phyloP scores from a whole-genome alignment of 2,797 vertebrate species.

The Choloepus didactylus region DNA sequence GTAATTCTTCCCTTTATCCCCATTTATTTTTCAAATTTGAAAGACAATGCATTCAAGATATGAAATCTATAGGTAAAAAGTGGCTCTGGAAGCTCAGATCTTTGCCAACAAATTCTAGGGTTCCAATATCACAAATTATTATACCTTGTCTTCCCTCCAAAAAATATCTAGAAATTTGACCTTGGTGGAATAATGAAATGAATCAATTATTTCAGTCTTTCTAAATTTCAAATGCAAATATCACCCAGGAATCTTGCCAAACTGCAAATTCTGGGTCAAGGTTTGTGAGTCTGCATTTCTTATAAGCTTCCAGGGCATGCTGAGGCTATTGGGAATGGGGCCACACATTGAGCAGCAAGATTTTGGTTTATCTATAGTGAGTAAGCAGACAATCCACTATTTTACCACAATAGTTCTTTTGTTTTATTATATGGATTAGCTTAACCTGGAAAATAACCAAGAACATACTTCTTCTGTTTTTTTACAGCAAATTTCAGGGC shows the following conservation, averaged over 20 bases:
- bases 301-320: not conserved
- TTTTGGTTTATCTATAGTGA: not conserved
- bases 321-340: not conserved
- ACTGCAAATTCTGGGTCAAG: not conserved
- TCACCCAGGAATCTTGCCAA: not conserved
- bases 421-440: not conserved
- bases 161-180: not conserved
- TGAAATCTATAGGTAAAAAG: not conserved
- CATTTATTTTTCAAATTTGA: not conserved
- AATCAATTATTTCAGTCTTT: slow-evolving; percentile 32
- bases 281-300: not conserved
- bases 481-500: not conserved
- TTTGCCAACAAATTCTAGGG: not conserved
- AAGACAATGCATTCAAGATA: not conserved
- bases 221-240: not conserved
- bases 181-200: not conserved
- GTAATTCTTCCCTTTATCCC: not conserved
- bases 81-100: not conserved
- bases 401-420: too few relatives aligned
- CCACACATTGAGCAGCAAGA: not conserved
- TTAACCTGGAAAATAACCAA: not conserved
- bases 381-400: too few relatives aligned
- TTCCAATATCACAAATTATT: not conserved
- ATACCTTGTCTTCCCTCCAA: not conserved
- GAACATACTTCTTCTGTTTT: not conserved